Conservation (phyloP, 2,888 invertebrate genomes). For the Oasisia sp. region DNA sequence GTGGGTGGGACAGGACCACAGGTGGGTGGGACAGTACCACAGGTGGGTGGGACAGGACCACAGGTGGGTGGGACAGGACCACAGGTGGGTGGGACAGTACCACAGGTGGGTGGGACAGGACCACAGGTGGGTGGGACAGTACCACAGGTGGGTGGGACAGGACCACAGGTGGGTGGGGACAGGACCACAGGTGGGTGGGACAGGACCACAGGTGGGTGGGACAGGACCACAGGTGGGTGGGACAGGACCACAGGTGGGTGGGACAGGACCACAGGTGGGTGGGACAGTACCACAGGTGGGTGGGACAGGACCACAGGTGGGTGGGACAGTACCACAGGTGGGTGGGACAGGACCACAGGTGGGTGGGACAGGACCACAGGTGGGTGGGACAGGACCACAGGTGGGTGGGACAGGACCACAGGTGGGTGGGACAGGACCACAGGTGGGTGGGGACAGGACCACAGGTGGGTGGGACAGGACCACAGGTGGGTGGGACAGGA, state of each 20-base stretch:
- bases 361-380: slow-evolving; percentile 72
- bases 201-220: slow-evolving; percentile 73
- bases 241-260: slow-evolving; percentile 72
- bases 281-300: too few relatives aligned
- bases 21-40: too few relatives aligned
- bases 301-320: slow-evolving; percentile 73
- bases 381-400: slow-evolving; percentile 72
- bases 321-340: too few relatives aligned
- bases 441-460: slow-evolving; percentile 71
- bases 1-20: slow-evolving; percentile 75
- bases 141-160: too few relatives aligned
- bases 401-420: slow-evolving; percentile 72
- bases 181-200: slow-evolving; percentile 72
- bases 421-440: slow-evolving; percentile 72
- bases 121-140: slow-evolving; percentile 71
- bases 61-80: slow-evolving; percentile 71
- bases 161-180: slow-evolving; percentile 72
- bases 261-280: slow-evolving; percentile 72
- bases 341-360: slow-evolving; percentile 74
- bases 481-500: slow-evolving; percentile 73
- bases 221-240: slow-evolving; percentile 72
- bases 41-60: slow-evolving; percentile 75
- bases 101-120: too few relatives aligned
- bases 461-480: slow-evolving; percentile 71
- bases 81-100: too few relatives aligned